Percentiles rank a stretch among this genome's conserved stretches.
Evolutionary conservation across 30 jellyfish, hydroid and myxozoan genomes (phyloP).

Genomic region (Turritopsis rubra): DNA sequence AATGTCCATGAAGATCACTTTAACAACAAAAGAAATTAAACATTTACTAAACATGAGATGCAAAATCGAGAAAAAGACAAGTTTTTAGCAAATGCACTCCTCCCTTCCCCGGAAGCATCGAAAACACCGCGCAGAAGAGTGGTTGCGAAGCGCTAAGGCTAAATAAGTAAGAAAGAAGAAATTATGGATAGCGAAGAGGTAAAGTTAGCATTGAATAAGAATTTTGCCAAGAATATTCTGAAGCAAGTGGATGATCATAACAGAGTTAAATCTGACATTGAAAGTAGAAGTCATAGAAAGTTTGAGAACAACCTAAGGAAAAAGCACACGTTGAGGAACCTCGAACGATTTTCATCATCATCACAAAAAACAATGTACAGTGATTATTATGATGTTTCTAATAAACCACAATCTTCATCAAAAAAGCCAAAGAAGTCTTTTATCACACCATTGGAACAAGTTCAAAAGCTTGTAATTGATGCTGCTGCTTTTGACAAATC

Average conservation of each 20-base stretch:
- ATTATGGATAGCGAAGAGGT: neutral
- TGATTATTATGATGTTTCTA: conserved; percentile 9
- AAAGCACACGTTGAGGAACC: conserved; percentile 14
- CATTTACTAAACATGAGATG: too few relatives aligned
- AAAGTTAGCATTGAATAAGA: conserved; percentile 4
- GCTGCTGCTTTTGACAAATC: conserved; percentile 20
- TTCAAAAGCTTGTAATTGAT: conserved; percentile 12
- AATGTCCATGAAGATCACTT: too few relatives aligned
- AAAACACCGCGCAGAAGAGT: neutral
- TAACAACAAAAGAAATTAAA: too few relatives aligned
- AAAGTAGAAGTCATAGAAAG: conserved; percentile 7
- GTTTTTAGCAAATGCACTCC: too few relatives aligned
- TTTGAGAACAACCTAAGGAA: conserved; percentile 13
- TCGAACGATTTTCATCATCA: neutral
- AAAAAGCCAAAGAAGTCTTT: neutral
- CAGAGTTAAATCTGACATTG: conserved; percentile 9
- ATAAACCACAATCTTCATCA: neutral
- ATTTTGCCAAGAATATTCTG: conserved; percentile 16
- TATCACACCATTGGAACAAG: conserved; percentile 26
- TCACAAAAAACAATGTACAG: conserved; percentile 15
- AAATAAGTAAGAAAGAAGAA: neutral
- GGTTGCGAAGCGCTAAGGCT: neutral
- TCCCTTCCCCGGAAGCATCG: too few relatives aligned
- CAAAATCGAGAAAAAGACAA: too few relatives aligned
- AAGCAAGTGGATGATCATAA: conserved; percentile 6